Base-by-base conservation (phyloP, 2,888 invertebrate species). In the Coremacera marginata region DNA sequence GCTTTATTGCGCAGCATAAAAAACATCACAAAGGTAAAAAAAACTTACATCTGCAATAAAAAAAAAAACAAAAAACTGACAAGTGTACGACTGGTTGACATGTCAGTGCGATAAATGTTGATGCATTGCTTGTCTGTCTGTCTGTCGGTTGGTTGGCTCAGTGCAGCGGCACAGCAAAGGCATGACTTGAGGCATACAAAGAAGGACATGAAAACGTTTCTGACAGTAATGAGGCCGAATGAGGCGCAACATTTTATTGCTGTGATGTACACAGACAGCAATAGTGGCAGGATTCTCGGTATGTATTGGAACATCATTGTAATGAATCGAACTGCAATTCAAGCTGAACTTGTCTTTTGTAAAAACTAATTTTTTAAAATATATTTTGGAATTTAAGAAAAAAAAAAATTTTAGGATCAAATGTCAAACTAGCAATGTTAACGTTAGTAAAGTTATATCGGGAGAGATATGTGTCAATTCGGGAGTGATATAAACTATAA, bases 221-320 rank as follows among this genome's bases (percentile, higher is more conserved):
- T 74, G 73, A 74, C 73, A 74, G 51, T 65, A 74, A 74, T 74
- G 63, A 73, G 73, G 73, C 31, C 49, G 62, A 37, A 44, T 62
- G 62, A 37, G 60, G 55, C 25, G 70, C 31, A 25, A 67, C 67
- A 67, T 67, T 37, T 44, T 19, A 14, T 9, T 44, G 37, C 37
- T 37, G 37, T 7, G 37, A 4, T 37, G 37, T 37, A 37, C 5
- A 37, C 37, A 4, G 44, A 44, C 44, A 14, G 44, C 44, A 11
- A 44, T 44, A 44, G 44, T 44, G 44, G 14, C 8, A 8, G 37
- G 37, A 37, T 37, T 5, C 8, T 5, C 8, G 37, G 37, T 11
- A 44, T 44, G 11, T 44, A 44, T 44, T 44, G 44, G 44, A 44
- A 44, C 2, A 11, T 44, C 14, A 44, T 44, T 44, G 44, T 5